Evolutionary conservation across 2,113 vertebrate species (phyloP), one percentile per base, ranked within the genome.

Genomic region (Mobula hypostoma): DNA sequence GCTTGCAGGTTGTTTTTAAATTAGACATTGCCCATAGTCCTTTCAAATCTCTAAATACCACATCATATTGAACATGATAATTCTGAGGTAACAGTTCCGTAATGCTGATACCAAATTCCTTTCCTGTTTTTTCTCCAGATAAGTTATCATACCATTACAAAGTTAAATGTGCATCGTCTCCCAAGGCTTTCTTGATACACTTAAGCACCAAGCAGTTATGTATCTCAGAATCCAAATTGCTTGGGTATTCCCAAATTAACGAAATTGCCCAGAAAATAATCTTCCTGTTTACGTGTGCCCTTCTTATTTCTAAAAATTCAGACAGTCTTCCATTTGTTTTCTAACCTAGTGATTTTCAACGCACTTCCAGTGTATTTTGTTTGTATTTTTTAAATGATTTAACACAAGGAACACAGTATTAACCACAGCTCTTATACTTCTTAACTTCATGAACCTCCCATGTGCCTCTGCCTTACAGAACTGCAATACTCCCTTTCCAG

Each of bases 401-500:
- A 66, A 90, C 61, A 14, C 32, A 17, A 90, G n/a, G 61, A 90
- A 68, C 66, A 66, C 29, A 66, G 48, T 90, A 32, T 90, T 68
- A 90, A 66, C 61, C n/a, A 66, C 61, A 66, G 63, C 85, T 90
- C 85, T 61, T 61, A 90, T 19, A 90, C 29, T 32, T 48, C n/a
- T 66, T 7, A 32, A 68, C 61, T 66, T 66, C 61, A 66, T 90
- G 66, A 66, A 66, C 61, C 85, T 90, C 85, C 85, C 58, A 32
- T 90, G 85, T 66, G 63, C 66, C 85, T 90, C 61, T 68, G 85
- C 66, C 85, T 66, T 90, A 36, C 7, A 63, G 61, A 63, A 7
- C 85, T 90, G n/a, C 85, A 90, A 29, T 90, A 68, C 85, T 29
- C 85, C 85, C 58, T 90, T 90, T 90, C 85, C 85, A 66, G 85